Evolutionary conservation across 1,140 invertebrate species (phyloP).

Genomic region (Drosophila ananassae): DNA sequence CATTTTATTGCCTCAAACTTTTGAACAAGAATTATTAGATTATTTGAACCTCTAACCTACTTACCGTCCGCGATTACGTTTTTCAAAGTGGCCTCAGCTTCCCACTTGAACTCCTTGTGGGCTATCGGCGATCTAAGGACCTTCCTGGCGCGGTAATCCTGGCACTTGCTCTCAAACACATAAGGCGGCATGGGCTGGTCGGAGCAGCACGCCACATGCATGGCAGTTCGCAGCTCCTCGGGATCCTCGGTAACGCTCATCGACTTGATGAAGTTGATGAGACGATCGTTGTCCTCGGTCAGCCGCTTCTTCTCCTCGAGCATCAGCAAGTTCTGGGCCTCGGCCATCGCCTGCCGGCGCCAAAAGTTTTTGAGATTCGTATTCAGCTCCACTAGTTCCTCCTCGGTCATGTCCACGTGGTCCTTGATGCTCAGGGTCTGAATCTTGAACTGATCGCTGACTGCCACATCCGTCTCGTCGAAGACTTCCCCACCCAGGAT

Average conservation of each 20-base stretch:
- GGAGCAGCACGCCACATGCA: constrained; percentile 29
- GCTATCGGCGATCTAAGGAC: constrained; percentile 31
- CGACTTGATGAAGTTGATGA: constrained; percentile 70
- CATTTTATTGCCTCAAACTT: background rate
- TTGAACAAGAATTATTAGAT: background rate
- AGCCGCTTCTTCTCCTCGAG: constrained; percentile 61
- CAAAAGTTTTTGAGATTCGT: constrained; percentile 65
- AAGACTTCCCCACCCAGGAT: constrained; percentile 58
- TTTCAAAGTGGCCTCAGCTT: constrained; percentile 7
- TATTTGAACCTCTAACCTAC: background rate
- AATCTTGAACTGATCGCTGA: constrained; percentile 43
- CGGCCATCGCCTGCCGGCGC: constrained; percentile 69
- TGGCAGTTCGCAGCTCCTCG: constrained; percentile 59
- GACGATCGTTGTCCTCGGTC: constrained; percentile 67
- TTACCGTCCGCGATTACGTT: too few species aligned
- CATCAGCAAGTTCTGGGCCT: constrained; percentile 67
- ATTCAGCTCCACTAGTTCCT: constrained; percentile 52
- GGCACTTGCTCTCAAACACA: constrained; percentile 55
- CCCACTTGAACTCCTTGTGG: constrained; percentile 20
- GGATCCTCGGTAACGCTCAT: constrained; percentile 73
- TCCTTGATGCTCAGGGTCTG: constrained; percentile 56
- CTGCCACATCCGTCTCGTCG: constrained; percentile 38
- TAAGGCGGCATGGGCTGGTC: constrained; percentile 38
- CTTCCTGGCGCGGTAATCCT: constrained; percentile 22
- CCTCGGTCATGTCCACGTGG: constrained; percentile 70